phyloP scores from a whole-genome alignment of 2,888 invertebrate species.

The Schrankia costaestrigalis region DNA sequence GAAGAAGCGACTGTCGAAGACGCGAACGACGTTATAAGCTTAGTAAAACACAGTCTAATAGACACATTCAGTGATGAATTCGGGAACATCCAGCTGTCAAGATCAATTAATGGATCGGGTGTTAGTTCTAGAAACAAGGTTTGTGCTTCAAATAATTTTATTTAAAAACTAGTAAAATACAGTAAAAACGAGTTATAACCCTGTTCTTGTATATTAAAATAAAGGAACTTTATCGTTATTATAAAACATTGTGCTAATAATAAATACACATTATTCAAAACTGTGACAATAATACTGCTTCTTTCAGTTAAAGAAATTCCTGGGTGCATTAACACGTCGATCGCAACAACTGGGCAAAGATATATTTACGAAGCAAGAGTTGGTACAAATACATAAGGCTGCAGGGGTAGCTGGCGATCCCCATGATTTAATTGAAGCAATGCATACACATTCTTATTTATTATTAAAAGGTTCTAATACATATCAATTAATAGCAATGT shows the following conservation, averaged over 20 bases:
- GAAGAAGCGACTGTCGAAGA: conserved; percentile 89
- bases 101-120: conserved; percentile 87
- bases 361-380: conserved; percentile 87
- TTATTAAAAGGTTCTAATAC: conserved; percentile 88
- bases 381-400: conserved; percentile 85
- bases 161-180: not conserved
- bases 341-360: conserved; percentile 84
- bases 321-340: conserved; percentile 84
- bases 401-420: conserved; percentile 85
- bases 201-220: not conserved
- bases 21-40: conserved; percentile 91
- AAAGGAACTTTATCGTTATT: too few species aligned
- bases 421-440: conserved; percentile 85
- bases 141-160: conserved; percentile 25
- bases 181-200: not conserved
- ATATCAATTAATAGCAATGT: conserved; percentile 81
- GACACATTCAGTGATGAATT: conserved; percentile 88
- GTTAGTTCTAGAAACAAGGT: conserved; percentile 86
- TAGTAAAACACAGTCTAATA: conserved; percentile 89
- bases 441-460: conserved; percentile 93
- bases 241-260: too few species aligned
- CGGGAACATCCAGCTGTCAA: conserved; percentile 82
- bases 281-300: too few species aligned
- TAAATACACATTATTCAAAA: too few species aligned
- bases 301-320: conserved; percentile 85